Base-by-base conservation (phyloP, 1,140 invertebrate genomes). In the Drosophila prosaltans region DNA sequence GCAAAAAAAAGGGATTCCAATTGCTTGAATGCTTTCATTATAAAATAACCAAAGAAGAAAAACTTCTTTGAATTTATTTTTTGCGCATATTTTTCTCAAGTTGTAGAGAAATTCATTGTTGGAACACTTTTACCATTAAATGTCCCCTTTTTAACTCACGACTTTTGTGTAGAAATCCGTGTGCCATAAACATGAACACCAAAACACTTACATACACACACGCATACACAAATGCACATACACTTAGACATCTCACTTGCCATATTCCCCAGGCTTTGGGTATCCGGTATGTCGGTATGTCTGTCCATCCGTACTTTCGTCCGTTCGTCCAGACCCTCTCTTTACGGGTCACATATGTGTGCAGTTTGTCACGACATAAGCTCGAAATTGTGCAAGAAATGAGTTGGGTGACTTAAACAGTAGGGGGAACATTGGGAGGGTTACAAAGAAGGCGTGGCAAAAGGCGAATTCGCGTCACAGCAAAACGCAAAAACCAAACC, bases 281-380 rank as follows among this genome's bases (percentile, higher is more conserved):
- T 48, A 45, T 30, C 43, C 41, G 30, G 62, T 45, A 43, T 51
- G 45, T 51, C 45, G 45, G 45, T 51, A 1, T 9, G 9, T 40
- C 39, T 3, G 10, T 8, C 40, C 10, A 9, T 41, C 45, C 45
- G 45, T 21, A 2, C 45, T 16, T 51, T 5, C 45, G 32, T 36
- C 32, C 32, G 6, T 36, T 7, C 32, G 6, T 36, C 32, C 48
- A 39, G 57, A 59, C 57, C 57, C 57, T 59, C 57, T 59, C 57
- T 40, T 59, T 63, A 68, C 73, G 65, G 71, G 65, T 40, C 83
- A 88, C 82, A 86, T 88, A 89, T 88, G 84, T 84, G 84, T 75
- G 85, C 81, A 85, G 85, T 89, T 90, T 90, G 84, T 89, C 84
- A 90, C 84, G 85, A 84, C 81, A 89, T 89, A 89, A 89, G 84